phyloP scores from a whole-genome alignment of 2,113 vertebrate genomes.

The Osmerus eperlanus region DNA sequence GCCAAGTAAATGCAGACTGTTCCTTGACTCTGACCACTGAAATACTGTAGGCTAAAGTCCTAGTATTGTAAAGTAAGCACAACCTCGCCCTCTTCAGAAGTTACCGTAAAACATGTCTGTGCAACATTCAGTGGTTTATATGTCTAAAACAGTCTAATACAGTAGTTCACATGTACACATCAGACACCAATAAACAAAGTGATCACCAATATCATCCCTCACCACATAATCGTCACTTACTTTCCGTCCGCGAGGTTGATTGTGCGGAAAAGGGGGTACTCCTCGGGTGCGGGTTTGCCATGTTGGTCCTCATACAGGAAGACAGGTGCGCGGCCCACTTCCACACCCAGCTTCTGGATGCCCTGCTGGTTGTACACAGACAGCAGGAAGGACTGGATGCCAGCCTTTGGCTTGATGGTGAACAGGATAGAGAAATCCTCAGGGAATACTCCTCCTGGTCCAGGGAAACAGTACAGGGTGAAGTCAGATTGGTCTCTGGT shows the following conservation, averaged over 20 bases:
- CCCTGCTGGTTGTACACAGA: conserved; percentile 93
- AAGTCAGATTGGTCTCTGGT: background rate
- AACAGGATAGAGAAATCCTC: conserved; percentile 96
- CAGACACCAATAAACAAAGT: too few relatives aligned
- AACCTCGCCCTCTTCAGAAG: too few relatives aligned
- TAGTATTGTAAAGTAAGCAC: too few relatives aligned
- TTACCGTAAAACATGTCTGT: too few relatives aligned
- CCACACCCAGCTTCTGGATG: conserved; percentile 92
- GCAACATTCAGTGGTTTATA: too few relatives aligned
- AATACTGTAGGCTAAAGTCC: too few relatives aligned
- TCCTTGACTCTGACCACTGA: too few relatives aligned
- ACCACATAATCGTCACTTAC: conserved; percentile 74
- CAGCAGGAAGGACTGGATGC: conserved; percentile 90
- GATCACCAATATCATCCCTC: too few relatives aligned
- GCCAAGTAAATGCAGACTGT: too few relatives aligned
- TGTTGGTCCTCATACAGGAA: conserved; percentile 95
- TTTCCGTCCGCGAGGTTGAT: conserved; percentile 93
- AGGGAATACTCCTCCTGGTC: conserved; percentile 84
- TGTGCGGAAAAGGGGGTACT: conserved; percentile 91
- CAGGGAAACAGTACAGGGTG: conserved; percentile 16
- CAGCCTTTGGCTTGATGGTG: conserved; percentile 91
- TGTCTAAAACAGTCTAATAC: too few relatives aligned
- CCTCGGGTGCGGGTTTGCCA: conserved; percentile 89
- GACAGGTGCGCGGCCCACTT: conserved; percentile 90
- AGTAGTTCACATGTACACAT: too few relatives aligned